Evolutionary conservation across 2,797 vertebrate genomes (phyloP).

Genomic region (Sternotherus odoratus): DNA sequence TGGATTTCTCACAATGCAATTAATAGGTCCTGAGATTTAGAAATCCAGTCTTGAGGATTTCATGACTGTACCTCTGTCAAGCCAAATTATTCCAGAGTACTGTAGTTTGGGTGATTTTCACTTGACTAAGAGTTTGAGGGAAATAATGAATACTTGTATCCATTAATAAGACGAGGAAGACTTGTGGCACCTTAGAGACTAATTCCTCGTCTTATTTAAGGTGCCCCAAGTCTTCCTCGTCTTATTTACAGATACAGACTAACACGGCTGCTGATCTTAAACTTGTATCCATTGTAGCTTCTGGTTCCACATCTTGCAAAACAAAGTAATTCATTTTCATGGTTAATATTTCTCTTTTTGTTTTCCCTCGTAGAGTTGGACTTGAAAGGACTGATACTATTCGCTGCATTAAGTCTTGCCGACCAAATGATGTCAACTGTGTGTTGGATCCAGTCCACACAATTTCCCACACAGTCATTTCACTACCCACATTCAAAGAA

Average conservation of each 20-base stretch:
- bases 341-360: background rate
- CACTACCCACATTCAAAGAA: conserved; percentile 94
- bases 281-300: rapidly evolving
- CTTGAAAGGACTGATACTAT: conserved; percentile 89
- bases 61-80: background rate
- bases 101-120: background rate
- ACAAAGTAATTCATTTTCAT: background rate
- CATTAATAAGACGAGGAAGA: too few relatives aligned
- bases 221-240: too few relatives aligned
- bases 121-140: background rate
- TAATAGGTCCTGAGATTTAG: background rate
- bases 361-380: conserved; percentile 71
- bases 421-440: conserved; percentile 87
- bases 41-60: background rate
- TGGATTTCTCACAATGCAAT: background rate
- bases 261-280: too few relatives aligned
- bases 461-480: conserved; percentile 94
- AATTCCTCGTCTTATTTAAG: too few relatives aligned
- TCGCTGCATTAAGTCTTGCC: conserved; percentile 94
- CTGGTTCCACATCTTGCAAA: background rate
- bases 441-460: conserved; percentile 90
- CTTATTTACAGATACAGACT: too few relatives aligned
- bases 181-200: too few relatives aligned
- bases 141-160: background rate
- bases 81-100: background rate